Evolutionary conservation across 2,888 invertebrate species (phyloP), one percentile per base, ranked within the genome.

Genomic region (Tigriopus californicus): DNA sequence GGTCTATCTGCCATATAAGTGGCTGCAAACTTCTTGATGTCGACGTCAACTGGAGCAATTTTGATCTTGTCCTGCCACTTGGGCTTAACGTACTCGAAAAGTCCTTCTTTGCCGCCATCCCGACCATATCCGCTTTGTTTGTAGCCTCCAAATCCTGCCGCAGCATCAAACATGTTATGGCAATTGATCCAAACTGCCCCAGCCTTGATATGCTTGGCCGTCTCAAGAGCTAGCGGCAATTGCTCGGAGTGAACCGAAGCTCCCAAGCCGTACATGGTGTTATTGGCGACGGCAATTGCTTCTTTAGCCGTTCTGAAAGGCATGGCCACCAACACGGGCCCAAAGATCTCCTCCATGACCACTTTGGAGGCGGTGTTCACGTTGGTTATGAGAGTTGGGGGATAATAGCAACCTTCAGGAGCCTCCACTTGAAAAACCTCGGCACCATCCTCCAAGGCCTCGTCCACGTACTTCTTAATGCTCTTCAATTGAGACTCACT

Each of bases 161-260:
- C 72, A 8, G 76, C 71, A 65, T 75, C 72, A 66, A 75, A 71
- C 60, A 73, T 61, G 61, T 76, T 76, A 67, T 75, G 73, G 49
- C 70, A 67, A 66, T 79, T 79, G 46, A 78, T 67, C 77, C 77
- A 79, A 33, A 79, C 71, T 49, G 75, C 73, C 12, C 73, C 72
- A 10, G 74, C 73, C 66, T 76, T 71, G 18, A 79, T 65, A 64
- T 71, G 70, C 49, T 70, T 66, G 1, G 74, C 71, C 8, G 77
- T 72, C 68, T 79, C 78, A 65, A 77, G 68, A 1, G 74, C 74
- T 22, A 77, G 66, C 41, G 74, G 70, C 46, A 74, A 66, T 65
- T 74, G 76, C 69, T 78, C 77, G 1, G 76, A 73, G 77, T 78
- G 79, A 25, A 79, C 70, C 61, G 77, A 76, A 2, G 73, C 73